These are phyloP conservation scores for Drosophila leonis DNA, from an alignment of 2,888 invertebrate genomes.

Conservation along the genomic window DNA sequence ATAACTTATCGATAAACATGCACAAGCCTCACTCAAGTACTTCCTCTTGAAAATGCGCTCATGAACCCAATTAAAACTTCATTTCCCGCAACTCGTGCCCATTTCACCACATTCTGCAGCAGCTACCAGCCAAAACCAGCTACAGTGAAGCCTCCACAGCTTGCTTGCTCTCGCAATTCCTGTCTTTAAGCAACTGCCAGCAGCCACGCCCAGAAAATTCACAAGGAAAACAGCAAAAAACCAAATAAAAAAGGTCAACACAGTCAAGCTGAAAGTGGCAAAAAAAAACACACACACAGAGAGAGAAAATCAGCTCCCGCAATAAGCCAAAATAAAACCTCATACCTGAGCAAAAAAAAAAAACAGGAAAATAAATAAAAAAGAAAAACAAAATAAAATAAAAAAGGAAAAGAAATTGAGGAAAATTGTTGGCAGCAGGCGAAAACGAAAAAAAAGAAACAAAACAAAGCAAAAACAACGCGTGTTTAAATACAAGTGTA, in stretches of 20 bases:
- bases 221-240: constrained; percentile 24
- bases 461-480: constrained; percentile 47
- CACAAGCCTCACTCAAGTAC: not conserved
- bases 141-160: constrained; percentile 1
- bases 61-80: constrained; percentile 29
- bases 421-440: constrained; percentile 56
- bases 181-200: constrained; percentile 54
- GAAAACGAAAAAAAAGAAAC: constrained; percentile 28
- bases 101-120: constrained; percentile 26
- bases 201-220: constrained; percentile 71
- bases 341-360: constrained; percentile 59
- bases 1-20: constrained; percentile 4
- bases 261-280: constrained; percentile 49
- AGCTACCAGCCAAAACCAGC: constrained; percentile 17
- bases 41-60: constrained; percentile 4
- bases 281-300: constrained; percentile 17
- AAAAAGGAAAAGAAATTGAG: constrained; percentile 49
- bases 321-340: constrained; percentile 72
- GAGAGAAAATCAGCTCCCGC: constrained; percentile 60
- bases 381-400: constrained; percentile 26
- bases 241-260: constrained; percentile 69
- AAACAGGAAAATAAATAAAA: constrained; percentile 26
- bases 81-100: constrained; percentile 24
- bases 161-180: constrained; percentile 25
- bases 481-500: constrained; percentile 45